Evolutionary conservation across 2,888 invertebrate species (phyloP).

Genomic region (Reticulitermes lucifugus): DNA sequence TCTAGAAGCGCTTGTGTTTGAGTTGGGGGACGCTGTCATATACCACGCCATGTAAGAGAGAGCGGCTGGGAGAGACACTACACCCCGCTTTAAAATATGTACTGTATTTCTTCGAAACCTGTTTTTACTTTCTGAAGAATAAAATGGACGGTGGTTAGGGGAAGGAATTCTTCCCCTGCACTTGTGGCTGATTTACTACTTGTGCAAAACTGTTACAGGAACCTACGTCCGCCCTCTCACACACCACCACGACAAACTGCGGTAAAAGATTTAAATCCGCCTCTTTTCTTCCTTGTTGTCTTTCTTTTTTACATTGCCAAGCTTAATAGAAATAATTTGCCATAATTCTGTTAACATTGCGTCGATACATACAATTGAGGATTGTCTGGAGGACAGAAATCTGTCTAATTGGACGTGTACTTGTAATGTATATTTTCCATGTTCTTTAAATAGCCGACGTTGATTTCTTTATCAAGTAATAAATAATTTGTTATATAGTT

Average conservation of each 20-base stretch:
- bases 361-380: too few relatives aligned
- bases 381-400: too few relatives aligned
- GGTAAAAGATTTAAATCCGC: background rate
- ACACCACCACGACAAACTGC: background rate
- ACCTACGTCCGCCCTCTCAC: background rate
- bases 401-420: too few relatives aligned
- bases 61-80: background rate
- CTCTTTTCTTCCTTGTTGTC: background rate
- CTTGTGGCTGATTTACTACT: background rate
- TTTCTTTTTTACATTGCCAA: too few relatives aligned
- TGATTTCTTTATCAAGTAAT: too few relatives aligned
- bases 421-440: too few relatives aligned
- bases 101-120: background rate
- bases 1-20: background rate
- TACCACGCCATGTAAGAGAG: background rate
- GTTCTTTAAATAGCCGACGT: too few relatives aligned
- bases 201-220: conserved; percentile 4
- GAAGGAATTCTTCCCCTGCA: background rate
- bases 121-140: background rate
- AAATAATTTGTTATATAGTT: too few relatives aligned
- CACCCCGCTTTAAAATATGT: too few relatives aligned
- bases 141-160: background rate
- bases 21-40: background rate
- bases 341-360: too few relatives aligned
- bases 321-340: too few relatives aligned